Evolutionary conservation across 2,888 invertebrate genomes (phyloP), one percentile per base, ranked within the genome.

Genomic region (Ennomos erosarius): DNA sequence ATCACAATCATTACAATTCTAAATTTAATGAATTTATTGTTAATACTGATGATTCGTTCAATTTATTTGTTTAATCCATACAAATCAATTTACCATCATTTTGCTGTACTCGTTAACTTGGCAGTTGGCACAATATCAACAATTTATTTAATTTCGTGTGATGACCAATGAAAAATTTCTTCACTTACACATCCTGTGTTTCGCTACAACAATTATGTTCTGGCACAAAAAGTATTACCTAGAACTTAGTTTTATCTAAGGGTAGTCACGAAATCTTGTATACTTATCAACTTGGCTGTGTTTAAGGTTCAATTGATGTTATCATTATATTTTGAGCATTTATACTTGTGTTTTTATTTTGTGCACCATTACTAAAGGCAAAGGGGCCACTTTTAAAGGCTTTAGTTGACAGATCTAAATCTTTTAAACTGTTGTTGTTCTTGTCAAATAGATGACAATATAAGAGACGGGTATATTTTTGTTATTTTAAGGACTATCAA

Each of bases 21-120:
- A 77, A 78, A 82, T 81, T 76, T 73, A 81, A 87, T 88, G 79
- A 85, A 88, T 85, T 84, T 75, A 84, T 82, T 85, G 74, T 74
- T 75, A 79, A 77, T 84, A 69, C 73, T 75, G 75, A 78, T 71
- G 71, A 75, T 76, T 70, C 68, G 69, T 77, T 77, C 65, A 74
- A 79, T 78, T 72, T 71, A 77, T 78, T 70, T 73, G 74, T 73
- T 67, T 74, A 70, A 67, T 68, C 46, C 67, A 69, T 73, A 62
- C 57, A 66, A 71, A 69, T 71, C 64, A 71, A 77, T 74, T 71
- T 65, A 69, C 59, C 64, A 72, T 64, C 63, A 67, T 62, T 68
- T 70, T 36, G 42, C 33, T 67, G 62, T 56, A 62, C 61, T 69
- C 45, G 48, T 56, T 54, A 59, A 61, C 63, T 78, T 74, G 76